These are phyloP conservation scores for Nezara viridula DNA, from an alignment of 2,888 invertebrate genomes.

Conservation along the genomic window DNA sequence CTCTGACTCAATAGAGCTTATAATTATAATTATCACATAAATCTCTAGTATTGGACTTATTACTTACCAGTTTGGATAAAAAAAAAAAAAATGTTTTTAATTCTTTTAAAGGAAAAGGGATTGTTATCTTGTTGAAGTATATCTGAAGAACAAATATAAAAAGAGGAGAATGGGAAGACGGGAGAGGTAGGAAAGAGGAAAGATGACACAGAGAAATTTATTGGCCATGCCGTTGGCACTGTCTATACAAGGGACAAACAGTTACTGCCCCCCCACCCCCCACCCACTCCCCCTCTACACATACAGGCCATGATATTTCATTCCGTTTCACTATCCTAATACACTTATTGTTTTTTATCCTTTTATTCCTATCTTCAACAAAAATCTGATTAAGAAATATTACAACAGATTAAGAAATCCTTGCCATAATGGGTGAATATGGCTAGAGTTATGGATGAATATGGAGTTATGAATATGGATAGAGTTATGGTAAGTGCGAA, in stretches of 20 bases:
- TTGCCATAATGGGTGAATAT: no score
- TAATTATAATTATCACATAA: no score
- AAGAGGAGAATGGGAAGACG: not conserved
- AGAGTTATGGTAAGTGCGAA: no score
- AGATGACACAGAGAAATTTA: slow-evolving; percentile 43
- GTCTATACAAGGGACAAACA: slow-evolving; percentile 35
- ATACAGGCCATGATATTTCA: not conserved
- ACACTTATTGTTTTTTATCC: slow-evolving; percentile 14
- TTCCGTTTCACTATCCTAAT: slow-evolving; percentile 3
- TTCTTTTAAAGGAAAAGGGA: not conserved
- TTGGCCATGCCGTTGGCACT: not conserved
- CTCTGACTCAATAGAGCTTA: no score
- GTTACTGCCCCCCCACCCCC: not conserved
- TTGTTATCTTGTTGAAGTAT: not conserved
- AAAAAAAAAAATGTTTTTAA: not conserved
- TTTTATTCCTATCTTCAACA: not conserved
- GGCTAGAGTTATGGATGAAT: no score
- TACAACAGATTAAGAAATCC: no score
- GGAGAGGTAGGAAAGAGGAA: not conserved
- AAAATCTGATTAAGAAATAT: not conserved
- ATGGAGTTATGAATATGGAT: no score
- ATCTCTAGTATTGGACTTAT: no score
- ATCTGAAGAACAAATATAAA: slow-evolving; percentile 46
- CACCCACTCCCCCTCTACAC: not conserved
- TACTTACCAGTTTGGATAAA: no score